phyloP scores from a whole-genome alignment of 2,888 invertebrate species.

The Sthenelais limicola region DNA sequence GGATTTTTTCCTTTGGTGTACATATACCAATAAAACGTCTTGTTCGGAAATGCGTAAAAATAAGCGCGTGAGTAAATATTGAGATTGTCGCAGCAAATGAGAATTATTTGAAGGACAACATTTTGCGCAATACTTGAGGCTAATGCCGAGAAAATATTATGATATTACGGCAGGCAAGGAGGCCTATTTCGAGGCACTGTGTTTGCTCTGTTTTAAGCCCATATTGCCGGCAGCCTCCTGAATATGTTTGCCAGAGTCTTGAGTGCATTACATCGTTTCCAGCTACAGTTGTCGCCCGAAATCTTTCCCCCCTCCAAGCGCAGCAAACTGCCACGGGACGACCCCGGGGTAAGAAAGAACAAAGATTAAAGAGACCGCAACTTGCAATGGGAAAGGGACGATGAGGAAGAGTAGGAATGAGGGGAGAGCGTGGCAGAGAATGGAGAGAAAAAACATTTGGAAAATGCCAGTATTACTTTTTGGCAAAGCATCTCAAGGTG shows the following conservation, averaged over 20 bases:
- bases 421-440: too few relatives aligned
- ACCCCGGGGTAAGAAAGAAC: neutral
- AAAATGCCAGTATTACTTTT: too few relatives aligned
- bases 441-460: too few relatives aligned
- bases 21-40: too few relatives aligned
- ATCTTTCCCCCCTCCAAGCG: neutral
- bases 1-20: too few relatives aligned
- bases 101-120: neutral
- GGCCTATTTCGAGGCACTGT: neutral
- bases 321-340: neutral
- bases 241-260: constrained; percentile 17
- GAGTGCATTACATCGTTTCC: constrained; percentile 11
- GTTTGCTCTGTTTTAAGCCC: constrained; percentile 11
- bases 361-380: constrained; percentile 21
- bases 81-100: too few relatives aligned
- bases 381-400: too few relatives aligned
- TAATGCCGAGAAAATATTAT: constrained; percentile 28
- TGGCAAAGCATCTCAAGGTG: constrained; percentile 1
- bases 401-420: neutral
- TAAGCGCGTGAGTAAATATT: too few relatives aligned
- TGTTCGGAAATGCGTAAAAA: too few relatives aligned
- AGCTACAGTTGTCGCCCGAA: neutral
- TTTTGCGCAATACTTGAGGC: neutral
- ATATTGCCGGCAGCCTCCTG: neutral
- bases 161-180: constrained; percentile 5